A percentile compares a stretch with the other conserved stretches of the same genome.
phyloP scores from a whole-genome alignment of 2,888 invertebrate genomes.

The Agrochola circellaris region DNA sequence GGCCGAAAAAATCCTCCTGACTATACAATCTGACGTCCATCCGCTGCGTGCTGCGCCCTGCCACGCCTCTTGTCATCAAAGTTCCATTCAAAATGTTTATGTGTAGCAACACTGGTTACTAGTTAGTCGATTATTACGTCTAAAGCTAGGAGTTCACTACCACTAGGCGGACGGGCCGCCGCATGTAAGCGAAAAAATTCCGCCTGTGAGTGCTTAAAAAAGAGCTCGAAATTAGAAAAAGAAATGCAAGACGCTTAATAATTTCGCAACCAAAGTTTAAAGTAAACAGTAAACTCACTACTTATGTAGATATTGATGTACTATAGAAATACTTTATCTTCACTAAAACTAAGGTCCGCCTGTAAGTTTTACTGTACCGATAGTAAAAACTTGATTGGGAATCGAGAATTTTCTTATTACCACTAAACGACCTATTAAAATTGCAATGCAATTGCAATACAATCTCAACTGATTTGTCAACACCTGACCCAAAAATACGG shows the following conservation, averaged over 20 bases:
- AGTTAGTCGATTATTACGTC: too few species aligned
- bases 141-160: too few species aligned
- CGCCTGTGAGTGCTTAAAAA: neutral
- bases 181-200: too few species aligned
- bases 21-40: neutral
- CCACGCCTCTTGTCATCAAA: neutral
- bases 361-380: neutral
- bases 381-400: neutral
- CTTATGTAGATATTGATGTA: neutral
- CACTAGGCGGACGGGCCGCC: too few species aligned
- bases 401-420: neutral
- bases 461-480: slow-evolving; percentile 37
- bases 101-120: too few species aligned
- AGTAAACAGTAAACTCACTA: neutral
- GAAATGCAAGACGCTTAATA: neutral
- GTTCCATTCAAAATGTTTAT: neutral
- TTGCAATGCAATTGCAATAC: neutral
- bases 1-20: neutral
- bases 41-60: neutral
- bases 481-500: slow-evolving; percentile 54
- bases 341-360: neutral
- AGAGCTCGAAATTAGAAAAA: slow-evolving; percentile 1
- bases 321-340: neutral
- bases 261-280: neutral
- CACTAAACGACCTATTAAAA: slow-evolving; percentile 4